Base-by-base conservation (phyloP, 2,888 invertebrate species). In the Cotesia congregata region DNA sequence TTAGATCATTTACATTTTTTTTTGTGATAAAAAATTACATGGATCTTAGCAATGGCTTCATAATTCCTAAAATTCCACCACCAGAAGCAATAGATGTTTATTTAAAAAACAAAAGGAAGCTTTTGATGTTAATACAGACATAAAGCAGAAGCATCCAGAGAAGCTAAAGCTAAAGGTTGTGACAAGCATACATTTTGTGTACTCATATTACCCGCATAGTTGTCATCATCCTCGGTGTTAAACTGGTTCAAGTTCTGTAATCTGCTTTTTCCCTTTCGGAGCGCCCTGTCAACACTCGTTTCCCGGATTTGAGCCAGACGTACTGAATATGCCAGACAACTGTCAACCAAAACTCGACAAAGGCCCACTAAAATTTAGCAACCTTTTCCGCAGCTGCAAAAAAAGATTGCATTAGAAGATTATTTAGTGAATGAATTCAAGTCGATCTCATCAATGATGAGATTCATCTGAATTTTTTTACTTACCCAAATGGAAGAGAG, bases 401-500 rank as follows among this genome's bases (percentile, higher is more conserved):
- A 30, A 30, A 30, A 30, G 30, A 30, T 30, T 30, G 3, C 30
- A 30, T 30, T 30, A 30, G 30, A 30, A 30, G 30, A 30, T 30
- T 30, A 30, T 30, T 30, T 3, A 30, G 17, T 17, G 17, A 0
- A 3, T 30, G 30, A 30, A 30, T 30, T 30, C 30, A 30, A 30
- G 4, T 30, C 3, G 3, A 30, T 30, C 3, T 30, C 30, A 3
- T 30, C 74, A 74, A 77, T 69, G 74, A 77, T 69, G 74, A 74
- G 74, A 74, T 77, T 77, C 73, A 74, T 77, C 77, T 69, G 77
- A 77, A 80, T 79, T 80, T 80, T 79, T 80, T 80, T 80, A 80
- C 80, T 80, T 79, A 80, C 69, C 77, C 74, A 80, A 80, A 80
- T 80, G 79, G 79, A 80, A 79, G 77, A 76, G 78, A 72, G 76